Evolutionary conservation across 2,113 vertebrate genomes (phyloP), one percentile per base, ranked within the genome.

Genomic region (Mellivora capensis): DNA sequence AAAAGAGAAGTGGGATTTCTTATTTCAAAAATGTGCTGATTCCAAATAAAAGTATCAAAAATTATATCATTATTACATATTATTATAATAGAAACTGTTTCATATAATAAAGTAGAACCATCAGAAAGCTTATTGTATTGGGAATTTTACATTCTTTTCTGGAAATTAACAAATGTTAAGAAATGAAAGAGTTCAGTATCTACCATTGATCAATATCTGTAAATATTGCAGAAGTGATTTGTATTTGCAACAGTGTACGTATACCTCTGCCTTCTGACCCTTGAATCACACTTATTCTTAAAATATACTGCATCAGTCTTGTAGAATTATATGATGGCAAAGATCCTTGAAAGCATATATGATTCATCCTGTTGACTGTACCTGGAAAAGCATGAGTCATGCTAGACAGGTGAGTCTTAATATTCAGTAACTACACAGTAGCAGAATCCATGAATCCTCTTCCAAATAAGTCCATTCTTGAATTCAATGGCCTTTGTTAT

Each of bases 271-370:
- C 34, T 90, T 96, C 90, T 90, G 49, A 92, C 87, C 34, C 96
- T 94, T 96, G 87, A 96, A 90, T 95, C 84, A 95, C 39, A 71
- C 37, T 95, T n/a, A n/a, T n/a, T 93, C 62, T 74, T 90, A 84
- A 98, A 97, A 92, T 94, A 90, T 59, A 94, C 25, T 81, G 52
- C 90, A 95, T 96, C 84, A 93, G 44, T 97, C 84, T 88, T 94
- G 49, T 87, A 87, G 90, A 96, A 91, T 96, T 95, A 95, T 82
- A 61, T 82, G 92, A 96, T 47, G 11, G n/a, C 31, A 89, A 92
- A 92, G 62, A 92, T 87, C 87, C 96, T 97, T 98, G 95, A 94
- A 96, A 96, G 52, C 42, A 6, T 80, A 69, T 81, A 90, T 85
- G 62, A 98, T 87, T 92, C 90, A 95, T 83, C n/a, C 34, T 77